A percentile compares a stretch with the other conserved stretches of the same genome.
phyloP scores from a whole-genome alignment of 2,888 invertebrate genomes.

The Trissoscelio sp. region DNA sequence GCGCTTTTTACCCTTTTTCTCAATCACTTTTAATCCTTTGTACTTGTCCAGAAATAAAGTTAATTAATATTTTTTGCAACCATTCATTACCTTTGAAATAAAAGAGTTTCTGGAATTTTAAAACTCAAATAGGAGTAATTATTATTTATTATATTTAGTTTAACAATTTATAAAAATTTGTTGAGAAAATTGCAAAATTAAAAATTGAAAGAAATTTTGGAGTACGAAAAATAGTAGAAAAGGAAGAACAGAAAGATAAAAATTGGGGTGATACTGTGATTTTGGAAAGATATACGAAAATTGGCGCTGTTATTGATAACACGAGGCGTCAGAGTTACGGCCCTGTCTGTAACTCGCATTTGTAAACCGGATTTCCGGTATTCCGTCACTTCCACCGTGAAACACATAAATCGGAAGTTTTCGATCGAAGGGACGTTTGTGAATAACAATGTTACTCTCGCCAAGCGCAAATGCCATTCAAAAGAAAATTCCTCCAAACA shows the following conservation, averaged over 20 bases:
- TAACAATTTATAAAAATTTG: no score
- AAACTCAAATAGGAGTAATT: no score
- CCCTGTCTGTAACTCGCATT: constrained; percentile 67
- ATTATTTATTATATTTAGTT: no score
- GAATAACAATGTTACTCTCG: constrained; percentile 40
- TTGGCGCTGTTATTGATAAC: constrained; percentile 17
- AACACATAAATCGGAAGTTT: constrained; percentile 62
- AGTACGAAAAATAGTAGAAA: no score
- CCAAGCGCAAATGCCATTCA: background rate
- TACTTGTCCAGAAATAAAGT: background rate
- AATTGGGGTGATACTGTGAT: background rate
- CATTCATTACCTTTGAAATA: no score
- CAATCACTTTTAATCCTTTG: background rate
- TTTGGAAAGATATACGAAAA: background rate
- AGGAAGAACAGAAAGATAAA: no score
- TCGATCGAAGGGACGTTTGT: constrained; percentile 53
- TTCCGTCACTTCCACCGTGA: constrained; percentile 76
- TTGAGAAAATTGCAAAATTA: no score
- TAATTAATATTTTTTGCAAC: background rate
- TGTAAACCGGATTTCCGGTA: constrained; percentile 81
- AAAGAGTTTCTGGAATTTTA: no score
- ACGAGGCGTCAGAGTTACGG: constrained; percentile 16
- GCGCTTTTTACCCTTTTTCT: background rate
- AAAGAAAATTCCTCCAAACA: background rate
- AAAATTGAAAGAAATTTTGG: no score